Evolutionary conservation across 1,140 invertebrate genomes (phyloP), one percentile per base, ranked within the genome.

Genomic region (Zaprionus lachaisei): DNA sequence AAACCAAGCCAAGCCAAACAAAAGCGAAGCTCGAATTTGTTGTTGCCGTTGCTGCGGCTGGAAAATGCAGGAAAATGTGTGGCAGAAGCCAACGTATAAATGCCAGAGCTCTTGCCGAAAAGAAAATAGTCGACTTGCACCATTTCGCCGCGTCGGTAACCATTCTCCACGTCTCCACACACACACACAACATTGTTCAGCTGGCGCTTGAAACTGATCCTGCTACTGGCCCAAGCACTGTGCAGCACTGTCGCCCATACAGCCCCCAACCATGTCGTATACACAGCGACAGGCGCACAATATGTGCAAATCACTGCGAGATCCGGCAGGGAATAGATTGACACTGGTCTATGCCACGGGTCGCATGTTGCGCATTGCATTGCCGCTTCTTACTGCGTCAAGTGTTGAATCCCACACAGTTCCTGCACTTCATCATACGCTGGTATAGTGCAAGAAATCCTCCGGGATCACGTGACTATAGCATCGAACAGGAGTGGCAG

Each of bases 381-480:
- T 97, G 49, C 96, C 96, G 0, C 92, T 94, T 22, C 92, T 95
- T 96, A 1, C 91, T 98, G 17, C 95, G 95, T 68, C 95, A 95
- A 77, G 94, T 97, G 26, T 93, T 98, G 64, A 97, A 96, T 24
- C 94, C 94, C 80, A 96, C 98, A 75, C 89, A 96, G 28, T 95
- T 96, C 22, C 95, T 98, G 86, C 95, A 96, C 83, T 93, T 98
- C 1, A 94, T 98, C 51, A 95, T 96, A 38, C 96, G 96, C 90
- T 99, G 98, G 97, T 99, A 98, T 89, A 95, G 96, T 0, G 94
- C 95, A 1, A 94, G 97, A 56, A 98, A 98, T 94, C 96, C 97
- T 5, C 97, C 97, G 1, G 97, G 97, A 0, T 96, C 96, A 0
- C 95, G 96, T 78, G 96, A 98, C 80, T 94, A 97, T 54, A 96